Conservation (phyloP, 2,113 vertebrate species). For the Callithrix jacchus region DNA sequence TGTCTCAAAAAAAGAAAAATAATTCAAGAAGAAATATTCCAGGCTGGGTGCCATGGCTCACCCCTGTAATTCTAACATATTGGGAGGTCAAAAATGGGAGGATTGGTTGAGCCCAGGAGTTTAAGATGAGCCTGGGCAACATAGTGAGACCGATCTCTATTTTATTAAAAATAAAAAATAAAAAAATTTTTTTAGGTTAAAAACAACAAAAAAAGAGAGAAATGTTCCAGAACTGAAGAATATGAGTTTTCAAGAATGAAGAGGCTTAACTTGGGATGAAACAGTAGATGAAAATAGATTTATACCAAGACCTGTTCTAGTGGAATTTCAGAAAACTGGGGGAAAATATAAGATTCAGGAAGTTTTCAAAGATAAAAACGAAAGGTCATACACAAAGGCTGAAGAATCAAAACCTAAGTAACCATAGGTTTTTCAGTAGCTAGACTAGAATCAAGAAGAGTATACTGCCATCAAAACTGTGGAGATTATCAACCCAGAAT, state of each 20-base stretch:
- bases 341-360: neutral
- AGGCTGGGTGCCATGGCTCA: too few species aligned
- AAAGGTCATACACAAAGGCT: neutral
- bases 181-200: too few species aligned
- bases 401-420: neutral
- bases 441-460: neutral
- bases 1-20: too few species aligned
- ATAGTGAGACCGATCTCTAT: too few species aligned
- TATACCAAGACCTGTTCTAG: neutral
- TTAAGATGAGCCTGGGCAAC: too few species aligned
- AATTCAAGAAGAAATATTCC: too few species aligned
- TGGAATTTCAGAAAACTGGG: slow-evolving; percentile 16
- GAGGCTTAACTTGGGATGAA: neutral
- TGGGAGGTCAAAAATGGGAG: too few species aligned
- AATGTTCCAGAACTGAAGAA: neutral
- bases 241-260: slow-evolving; percentile 9
- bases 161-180: too few species aligned
- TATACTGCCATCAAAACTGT: slow-evolving; percentile 1
- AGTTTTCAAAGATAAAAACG: neutral
- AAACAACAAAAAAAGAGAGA: neutral
- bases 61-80: too few species aligned
- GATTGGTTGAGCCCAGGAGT: too few species aligned
- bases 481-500: neutral
- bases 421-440: neutral
- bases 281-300: neutral